Evolutionary conservation across 2,888 invertebrate species (phyloP), one percentile per base, ranked within the genome.

Genomic region (Lissocephala sabroskyi): DNA sequence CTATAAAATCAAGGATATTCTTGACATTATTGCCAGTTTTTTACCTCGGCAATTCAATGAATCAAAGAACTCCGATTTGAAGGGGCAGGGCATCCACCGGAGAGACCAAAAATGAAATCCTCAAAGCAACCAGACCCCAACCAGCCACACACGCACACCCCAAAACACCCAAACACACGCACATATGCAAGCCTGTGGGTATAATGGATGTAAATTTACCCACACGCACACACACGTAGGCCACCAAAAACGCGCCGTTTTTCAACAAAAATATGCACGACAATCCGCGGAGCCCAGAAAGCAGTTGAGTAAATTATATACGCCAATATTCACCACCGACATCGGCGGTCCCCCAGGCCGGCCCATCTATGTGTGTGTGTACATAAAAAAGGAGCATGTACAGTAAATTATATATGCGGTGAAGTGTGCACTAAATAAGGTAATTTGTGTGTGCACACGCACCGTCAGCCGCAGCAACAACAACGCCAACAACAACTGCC

Each of bases 341-440:
- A 48, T 29, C n/a, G n/a, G n/a, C n/a, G n/a, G n/a, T n/a, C n/a
- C n/a, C 36, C 43, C 23, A 41, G 16, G 43, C 42, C 46, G 35
- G 19, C 42, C 17, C 4, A 13, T 4, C 10, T 19, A 23, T 39
- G 11, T 6, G 1, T 28, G 13, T 28, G 13, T 41, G 7, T 10
- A 41, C 1, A 28, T 26, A 29, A 78, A 61, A 66, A 71, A 63
- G 61, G 67, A 64, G 61, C 62, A 71, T 78, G 61, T 75, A 75
- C 75, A 67, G 68, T 74, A 79, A 79, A 79, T 79, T 79, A 70
- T 77, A 70, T 79, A 73, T 64, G 68, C 63, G 63, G 55, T 74
- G 53, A 65, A 74, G 67, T 71, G 59, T 62, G 56, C 61, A 70
- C 77, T 70, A 74, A 71, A 79, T 79, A 70, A 70, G 77, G 77